Percentiles rank a stretch among this genome's conserved stretches.
These are phyloP conservation scores for Melanotus villosus DNA, from an alignment of 2,888 invertebrate species.

Conservation along the genomic window DNA sequence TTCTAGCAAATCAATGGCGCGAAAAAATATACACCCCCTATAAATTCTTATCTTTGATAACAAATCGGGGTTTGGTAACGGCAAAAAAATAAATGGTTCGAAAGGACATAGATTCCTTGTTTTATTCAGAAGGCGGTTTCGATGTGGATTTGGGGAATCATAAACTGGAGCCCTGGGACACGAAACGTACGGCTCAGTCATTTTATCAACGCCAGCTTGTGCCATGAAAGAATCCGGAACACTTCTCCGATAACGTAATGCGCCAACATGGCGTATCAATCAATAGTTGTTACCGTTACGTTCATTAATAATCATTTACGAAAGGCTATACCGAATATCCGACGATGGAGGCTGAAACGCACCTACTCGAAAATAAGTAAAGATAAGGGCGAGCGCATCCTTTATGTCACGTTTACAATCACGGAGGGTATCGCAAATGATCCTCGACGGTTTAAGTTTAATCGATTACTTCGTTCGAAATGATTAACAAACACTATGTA, in stretches of 20 bases:
- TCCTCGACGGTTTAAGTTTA: slow-evolving; percentile 23
- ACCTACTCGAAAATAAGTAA: slow-evolving; percentile 19
- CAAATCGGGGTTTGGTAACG: slow-evolving; percentile 49
- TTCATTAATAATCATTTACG: slow-evolving; percentile 33
- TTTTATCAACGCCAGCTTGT: slow-evolving; percentile 55
- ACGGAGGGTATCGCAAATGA: slow-evolving; percentile 14
- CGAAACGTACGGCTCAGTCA: slow-evolving; percentile 53
- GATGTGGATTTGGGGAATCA: slow-evolving; percentile 61
- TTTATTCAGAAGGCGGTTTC: slow-evolving; percentile 59
- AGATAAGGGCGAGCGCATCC: slow-evolving; percentile 20
- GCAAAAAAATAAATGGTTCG: slow-evolving; percentile 55
- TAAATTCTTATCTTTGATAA: slow-evolving; percentile 54
- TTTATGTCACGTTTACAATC: slow-evolving; percentile 4
- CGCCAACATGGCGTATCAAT: slow-evolving; percentile 36
- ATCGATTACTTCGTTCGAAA: slow-evolving; percentile 15
- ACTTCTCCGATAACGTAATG: slow-evolving; percentile 34
- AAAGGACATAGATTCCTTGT: slow-evolving; percentile 54
- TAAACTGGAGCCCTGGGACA: slow-evolving; percentile 58
- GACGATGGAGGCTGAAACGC: slow-evolving; percentile 13
- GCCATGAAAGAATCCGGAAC: slow-evolving; percentile 32
- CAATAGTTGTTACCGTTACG: slow-evolving; percentile 29
- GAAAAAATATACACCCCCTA: slow-evolving; percentile 51
- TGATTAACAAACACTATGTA: slow-evolving; percentile 29
- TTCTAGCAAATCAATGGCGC: slow-evolving; percentile 48
- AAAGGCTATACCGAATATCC: slow-evolving; percentile 4